phyloP scores from a whole-genome alignment of 2,113 vertebrate species.

The Silurus asotus region DNA sequence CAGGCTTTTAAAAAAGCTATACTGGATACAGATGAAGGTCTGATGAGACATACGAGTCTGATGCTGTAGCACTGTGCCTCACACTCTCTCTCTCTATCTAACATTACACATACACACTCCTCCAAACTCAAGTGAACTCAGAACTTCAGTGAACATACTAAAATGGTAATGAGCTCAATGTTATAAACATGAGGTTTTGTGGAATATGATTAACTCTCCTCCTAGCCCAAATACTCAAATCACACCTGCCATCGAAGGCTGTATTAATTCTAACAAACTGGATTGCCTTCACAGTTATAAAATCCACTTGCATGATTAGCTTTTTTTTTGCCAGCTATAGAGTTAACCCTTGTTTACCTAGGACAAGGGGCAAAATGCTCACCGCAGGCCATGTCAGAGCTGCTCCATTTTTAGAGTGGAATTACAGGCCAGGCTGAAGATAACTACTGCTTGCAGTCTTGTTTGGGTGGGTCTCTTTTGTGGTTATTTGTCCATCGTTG shows the following conservation, averaged over 20 bases:
- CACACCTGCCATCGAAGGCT: not conserved
- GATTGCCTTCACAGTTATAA: not conserved
- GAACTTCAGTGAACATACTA: not conserved
- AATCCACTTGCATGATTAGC: not conserved
- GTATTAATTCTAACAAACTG: not conserved
- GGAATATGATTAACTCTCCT: not conserved
- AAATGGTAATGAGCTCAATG: not conserved
- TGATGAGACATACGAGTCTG: too few species aligned
- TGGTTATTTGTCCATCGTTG: slow-evolving; percentile 63
- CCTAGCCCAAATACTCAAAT: not conserved
- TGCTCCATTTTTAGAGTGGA: slow-evolving; percentile 51
- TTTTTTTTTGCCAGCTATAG: not conserved
- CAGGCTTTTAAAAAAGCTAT: slow-evolving; percentile 17
- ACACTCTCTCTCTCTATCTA: not conserved
- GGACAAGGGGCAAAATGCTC: slow-evolving; percentile 2
- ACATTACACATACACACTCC: not conserved
- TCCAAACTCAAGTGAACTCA: not conserved
- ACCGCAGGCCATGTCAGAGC: slow-evolving; percentile 26
- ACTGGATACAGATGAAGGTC: slow-evolving; percentile 44
- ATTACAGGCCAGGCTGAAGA: slow-evolving; percentile 64
- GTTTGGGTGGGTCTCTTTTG: slow-evolving; percentile 71
- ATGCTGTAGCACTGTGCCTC: not conserved
- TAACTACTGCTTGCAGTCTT: slow-evolving; percentile 65
- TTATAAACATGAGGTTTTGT: not conserved
- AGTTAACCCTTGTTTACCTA: slow-evolving; percentile 1